Evolutionary conservation across 2,113 vertebrate species (phyloP).

Genomic region (Colossoma macropomum): DNA sequence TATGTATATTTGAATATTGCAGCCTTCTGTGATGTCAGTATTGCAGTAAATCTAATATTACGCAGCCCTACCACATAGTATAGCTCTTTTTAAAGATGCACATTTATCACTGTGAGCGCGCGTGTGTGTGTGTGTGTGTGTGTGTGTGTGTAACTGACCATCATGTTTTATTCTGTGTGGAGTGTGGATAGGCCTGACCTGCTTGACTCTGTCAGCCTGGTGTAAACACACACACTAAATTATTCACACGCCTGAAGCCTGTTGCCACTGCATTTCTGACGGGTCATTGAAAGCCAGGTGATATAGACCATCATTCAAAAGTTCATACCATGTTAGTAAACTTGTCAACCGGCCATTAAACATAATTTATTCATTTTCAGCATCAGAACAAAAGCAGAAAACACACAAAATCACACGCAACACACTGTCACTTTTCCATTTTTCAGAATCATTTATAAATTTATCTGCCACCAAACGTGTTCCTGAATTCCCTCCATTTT

Average conservation of each 20-base stretch:
- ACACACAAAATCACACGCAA: too few relatives aligned
- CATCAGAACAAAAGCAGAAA: too few relatives aligned
- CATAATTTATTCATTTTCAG: too few relatives aligned
- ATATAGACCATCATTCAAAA: background rate
- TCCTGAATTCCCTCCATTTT: background rate
- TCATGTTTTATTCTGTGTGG: conserved; percentile 15
- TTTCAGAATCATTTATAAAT: too few relatives aligned
- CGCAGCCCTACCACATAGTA: too few relatives aligned
- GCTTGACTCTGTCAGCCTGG: conserved; percentile 74
- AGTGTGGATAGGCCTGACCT: conserved; percentile 45
- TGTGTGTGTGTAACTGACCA: background rate
- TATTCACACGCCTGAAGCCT: conserved; percentile 64
- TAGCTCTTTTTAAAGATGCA: background rate
- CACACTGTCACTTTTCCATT: too few relatives aligned
- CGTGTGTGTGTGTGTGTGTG: conserved; percentile 14
- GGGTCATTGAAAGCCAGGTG: conserved; percentile 63
- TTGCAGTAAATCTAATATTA: too few relatives aligned
- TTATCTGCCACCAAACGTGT: background rate
- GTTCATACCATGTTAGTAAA: too few relatives aligned
- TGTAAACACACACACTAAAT: conserved; percentile 79
- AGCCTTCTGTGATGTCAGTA: too few relatives aligned
- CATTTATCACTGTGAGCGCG: background rate
- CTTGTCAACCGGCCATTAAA: too few relatives aligned
- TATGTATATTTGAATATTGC: too few relatives aligned
- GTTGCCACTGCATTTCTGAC: conserved; percentile 66